Conservation (phyloP, 1,140 invertebrate species). For the Pygmarrhopalites habei region DNA sequence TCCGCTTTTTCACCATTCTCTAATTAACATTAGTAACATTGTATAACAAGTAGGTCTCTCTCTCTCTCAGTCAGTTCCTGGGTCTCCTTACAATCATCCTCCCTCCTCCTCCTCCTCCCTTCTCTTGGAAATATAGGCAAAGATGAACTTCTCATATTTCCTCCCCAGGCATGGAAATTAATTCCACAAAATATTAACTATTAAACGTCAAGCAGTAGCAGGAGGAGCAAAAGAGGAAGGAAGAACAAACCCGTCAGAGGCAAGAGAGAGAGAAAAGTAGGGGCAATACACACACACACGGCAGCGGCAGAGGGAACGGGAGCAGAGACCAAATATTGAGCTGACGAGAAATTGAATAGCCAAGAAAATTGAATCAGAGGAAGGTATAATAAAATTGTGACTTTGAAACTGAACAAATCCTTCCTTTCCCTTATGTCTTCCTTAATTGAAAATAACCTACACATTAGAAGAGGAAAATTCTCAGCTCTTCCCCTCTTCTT, state of each 20-base stretch:
- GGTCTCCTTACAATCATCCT: too few relatives aligned
- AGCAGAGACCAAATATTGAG: conserved; percentile 30
- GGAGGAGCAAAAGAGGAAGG: not conserved
- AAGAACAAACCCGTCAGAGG: not conserved
- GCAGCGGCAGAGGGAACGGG: not conserved
- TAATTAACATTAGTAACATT: conserved; percentile 34
- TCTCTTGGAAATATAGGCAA: conserved; percentile 11
- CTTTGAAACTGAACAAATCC: conserved; percentile 30
- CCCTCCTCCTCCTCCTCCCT: too few relatives aligned
- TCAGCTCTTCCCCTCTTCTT: not conserved
- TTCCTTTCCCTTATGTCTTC: conserved; percentile 21
- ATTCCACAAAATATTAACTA: conserved; percentile 40
- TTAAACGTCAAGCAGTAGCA: conserved; percentile 23
- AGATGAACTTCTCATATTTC: conserved; percentile 39
- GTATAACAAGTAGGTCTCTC: conserved; percentile 12
- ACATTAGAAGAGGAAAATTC: conserved; percentile 11
- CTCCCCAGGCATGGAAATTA: conserved; percentile 38
- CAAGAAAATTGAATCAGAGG: conserved; percentile 36
- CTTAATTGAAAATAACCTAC: conserved; percentile 33
- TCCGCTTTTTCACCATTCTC: conserved; percentile 14
- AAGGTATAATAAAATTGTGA: conserved; percentile 31
- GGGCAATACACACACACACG: not conserved
- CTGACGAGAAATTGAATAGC: conserved; percentile 32
- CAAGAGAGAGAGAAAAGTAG: not conserved
- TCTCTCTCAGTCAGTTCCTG: too few relatives aligned